Conservation (phyloP, 2,797 vertebrate genomes). For the Oreortyx pictus region DNA sequence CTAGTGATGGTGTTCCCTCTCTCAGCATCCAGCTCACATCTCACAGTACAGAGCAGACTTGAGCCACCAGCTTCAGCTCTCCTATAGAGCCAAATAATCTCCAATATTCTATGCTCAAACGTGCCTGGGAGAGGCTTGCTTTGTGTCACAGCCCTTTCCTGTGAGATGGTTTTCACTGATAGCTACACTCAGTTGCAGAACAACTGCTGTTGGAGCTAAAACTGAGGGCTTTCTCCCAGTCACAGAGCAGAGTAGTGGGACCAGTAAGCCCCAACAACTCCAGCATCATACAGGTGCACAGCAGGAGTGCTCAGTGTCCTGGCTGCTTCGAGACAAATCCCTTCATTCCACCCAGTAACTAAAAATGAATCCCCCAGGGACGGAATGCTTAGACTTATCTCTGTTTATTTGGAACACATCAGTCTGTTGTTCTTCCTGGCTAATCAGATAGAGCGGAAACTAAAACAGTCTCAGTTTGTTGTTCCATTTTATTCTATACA, state of each 20-base stretch:
- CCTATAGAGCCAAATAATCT: background rate
- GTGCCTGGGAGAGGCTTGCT: background rate
- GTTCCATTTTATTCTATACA: constrained; percentile 51
- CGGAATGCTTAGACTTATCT: background rate
- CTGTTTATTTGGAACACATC: constrained; percentile 33
- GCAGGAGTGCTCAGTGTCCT: background rate
- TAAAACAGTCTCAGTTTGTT: constrained; percentile 55
- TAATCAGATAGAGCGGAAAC: constrained; percentile 64
- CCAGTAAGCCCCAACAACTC: accelerated
- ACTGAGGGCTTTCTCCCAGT: background rate
- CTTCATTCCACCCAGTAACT: constrained; percentile 1
- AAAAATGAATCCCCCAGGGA: constrained; percentile 24
- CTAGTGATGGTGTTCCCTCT: background rate
- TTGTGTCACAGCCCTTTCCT: background rate
- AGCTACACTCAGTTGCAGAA: background rate
- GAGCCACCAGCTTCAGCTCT: background rate
- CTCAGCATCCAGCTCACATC: background rate
- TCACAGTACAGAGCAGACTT: background rate
- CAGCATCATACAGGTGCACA: background rate
- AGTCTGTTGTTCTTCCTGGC: constrained; percentile 65
- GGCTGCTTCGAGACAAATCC: background rate
- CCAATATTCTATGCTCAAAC: background rate
- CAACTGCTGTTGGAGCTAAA: background rate
- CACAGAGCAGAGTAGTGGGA: background rate
- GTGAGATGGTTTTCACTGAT: accelerated